Evolutionary conservation across 2,888 invertebrate genomes (phyloP).

Genomic region (Campoletis raptor): DNA sequence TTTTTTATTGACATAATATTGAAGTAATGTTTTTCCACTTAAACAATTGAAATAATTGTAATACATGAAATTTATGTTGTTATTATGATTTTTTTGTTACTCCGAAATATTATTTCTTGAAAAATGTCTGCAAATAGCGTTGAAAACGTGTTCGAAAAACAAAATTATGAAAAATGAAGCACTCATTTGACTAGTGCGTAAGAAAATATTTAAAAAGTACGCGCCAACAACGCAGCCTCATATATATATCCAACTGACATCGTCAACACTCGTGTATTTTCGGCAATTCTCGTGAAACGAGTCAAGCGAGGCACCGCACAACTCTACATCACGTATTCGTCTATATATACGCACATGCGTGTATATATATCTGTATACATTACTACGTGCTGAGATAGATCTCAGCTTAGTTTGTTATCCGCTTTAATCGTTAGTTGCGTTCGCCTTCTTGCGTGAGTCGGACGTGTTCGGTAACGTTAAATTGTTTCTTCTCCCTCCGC

Average conservation of each 20-base stretch:
- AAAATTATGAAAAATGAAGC: constrained; percentile 7
- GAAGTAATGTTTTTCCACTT: neutral
- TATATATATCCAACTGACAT: neutral
- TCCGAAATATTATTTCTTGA: neutral
- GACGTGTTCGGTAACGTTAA: constrained; percentile 53
- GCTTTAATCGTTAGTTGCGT: constrained; percentile 71
- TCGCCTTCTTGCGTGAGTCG: constrained; percentile 66
- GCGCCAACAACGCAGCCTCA: neutral
- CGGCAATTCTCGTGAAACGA: constrained; percentile 58
- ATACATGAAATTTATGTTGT: neutral
- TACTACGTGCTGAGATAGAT: constrained; percentile 66
- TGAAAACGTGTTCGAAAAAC: neutral
- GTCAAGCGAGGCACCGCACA: constrained; percentile 22
- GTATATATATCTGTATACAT: constrained; percentile 34
- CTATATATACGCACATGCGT: constrained; percentile 29
- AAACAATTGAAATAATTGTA: neutral
- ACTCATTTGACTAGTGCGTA: constrained; percentile 35
- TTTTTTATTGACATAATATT: neutral
- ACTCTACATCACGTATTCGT: constrained; percentile 28
- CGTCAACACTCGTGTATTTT: constrained; percentile 48
- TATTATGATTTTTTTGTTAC: neutral
- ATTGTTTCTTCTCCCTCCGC: neutral
- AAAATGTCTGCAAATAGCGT: neutral
- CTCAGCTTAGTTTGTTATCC: constrained; percentile 71
- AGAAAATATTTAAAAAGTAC: constrained; percentile 14